These are phyloP conservation scores for Pristionchus maxplancki DNA, from an alignment of 2,888 invertebrate genomes.

Conservation along the genomic window DNA sequence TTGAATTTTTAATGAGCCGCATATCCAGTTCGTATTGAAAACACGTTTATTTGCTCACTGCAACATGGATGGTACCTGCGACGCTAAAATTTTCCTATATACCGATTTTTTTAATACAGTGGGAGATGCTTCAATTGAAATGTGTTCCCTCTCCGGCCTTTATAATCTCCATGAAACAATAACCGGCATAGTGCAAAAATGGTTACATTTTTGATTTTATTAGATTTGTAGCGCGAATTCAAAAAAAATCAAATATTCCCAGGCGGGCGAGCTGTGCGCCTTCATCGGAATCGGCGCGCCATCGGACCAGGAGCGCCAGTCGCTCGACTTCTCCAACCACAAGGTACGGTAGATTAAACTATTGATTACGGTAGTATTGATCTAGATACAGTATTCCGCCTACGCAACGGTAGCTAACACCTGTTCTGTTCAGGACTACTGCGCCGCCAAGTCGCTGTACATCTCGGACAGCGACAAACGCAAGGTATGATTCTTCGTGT, in stretches of 20 bases:
- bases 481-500: conserved; percentile 81
- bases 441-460: conserved; percentile 98
- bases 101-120: too few relatives aligned
- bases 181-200: neutral
- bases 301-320: conserved; percentile 98
- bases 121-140: too few relatives aligned
- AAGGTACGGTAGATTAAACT: conserved; percentile 82
- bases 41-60: too few relatives aligned
- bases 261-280: conserved; percentile 88
- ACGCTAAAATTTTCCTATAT: too few relatives aligned
- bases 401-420: neutral
- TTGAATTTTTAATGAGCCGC: too few relatives aligned
- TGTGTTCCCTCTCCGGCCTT: too few relatives aligned
- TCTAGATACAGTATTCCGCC: neutral
- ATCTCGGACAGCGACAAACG: conserved; percentile 99
- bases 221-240: neutral
- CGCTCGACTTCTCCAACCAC: conserved; percentile 92
- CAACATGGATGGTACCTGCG: too few relatives aligned
- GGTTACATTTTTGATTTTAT: neutral
- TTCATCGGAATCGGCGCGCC: conserved; percentile 96
- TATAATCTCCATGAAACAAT: too few relatives aligned
- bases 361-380: neutral
- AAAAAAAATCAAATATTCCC: neutral
- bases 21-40: too few relatives aligned
- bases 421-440: conserved; percentile 85